phyloP scores from a whole-genome alignment of 2,113 vertebrate species.

The Oncorhynchus kisutch region DNA sequence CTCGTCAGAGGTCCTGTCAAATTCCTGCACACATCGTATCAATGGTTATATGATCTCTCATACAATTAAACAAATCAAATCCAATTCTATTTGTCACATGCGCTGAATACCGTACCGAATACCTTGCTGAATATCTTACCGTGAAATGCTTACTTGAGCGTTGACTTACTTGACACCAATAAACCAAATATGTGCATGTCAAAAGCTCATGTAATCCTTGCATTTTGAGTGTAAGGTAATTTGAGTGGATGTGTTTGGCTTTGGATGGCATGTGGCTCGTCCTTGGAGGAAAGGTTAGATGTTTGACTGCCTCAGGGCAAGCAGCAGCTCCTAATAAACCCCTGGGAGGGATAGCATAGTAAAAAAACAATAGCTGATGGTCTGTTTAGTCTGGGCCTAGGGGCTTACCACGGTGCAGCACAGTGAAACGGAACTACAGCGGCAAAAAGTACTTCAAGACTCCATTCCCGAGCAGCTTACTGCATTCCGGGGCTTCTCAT shows the following conservation, averaged over 20 bases:
- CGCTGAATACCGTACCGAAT: too few relatives aligned
- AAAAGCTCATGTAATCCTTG: background rate
- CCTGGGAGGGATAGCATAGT: constrained; percentile 58
- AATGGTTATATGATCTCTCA: background rate
- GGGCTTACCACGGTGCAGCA: constrained; percentile 61
- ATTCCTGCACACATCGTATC: too few relatives aligned
- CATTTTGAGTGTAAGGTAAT: background rate
- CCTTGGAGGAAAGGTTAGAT: background rate
- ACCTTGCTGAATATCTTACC: too few relatives aligned
- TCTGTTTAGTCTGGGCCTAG: constrained; percentile 75
- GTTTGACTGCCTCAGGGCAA: constrained; percentile 3
- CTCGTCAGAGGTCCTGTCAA: too few relatives aligned
- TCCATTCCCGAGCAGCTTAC: constrained; percentile 59
- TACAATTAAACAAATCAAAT: background rate
- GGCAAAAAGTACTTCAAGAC: constrained; percentile 63
- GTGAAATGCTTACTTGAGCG: too few relatives aligned
- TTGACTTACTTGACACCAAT: background rate
- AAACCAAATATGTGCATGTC: background rate
- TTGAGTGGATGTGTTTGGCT: background rate
- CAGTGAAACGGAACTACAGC: constrained; percentile 61
- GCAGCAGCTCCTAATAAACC: constrained; percentile 26
- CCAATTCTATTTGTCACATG: too few relatives aligned
- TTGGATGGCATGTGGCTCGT: background rate
- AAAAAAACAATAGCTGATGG: constrained; percentile 68
- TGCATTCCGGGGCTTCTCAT: constrained; percentile 66